Base-by-base conservation (phyloP, 1,140 invertebrate species). In the Arctopsyche grandis region DNA sequence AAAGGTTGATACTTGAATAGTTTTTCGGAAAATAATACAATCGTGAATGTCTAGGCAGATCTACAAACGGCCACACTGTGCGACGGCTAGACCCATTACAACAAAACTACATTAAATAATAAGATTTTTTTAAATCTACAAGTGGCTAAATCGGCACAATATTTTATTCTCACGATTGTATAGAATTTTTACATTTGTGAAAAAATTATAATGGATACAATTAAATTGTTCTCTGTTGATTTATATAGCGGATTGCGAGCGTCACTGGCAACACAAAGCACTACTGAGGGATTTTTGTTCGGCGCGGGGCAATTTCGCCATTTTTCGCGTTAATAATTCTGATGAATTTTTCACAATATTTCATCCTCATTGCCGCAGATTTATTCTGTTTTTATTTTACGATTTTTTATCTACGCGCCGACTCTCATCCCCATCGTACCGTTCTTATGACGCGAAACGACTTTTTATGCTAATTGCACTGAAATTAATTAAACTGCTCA, bases 291-390 rank as follows among this genome's bases (percentile, higher is more conserved):
- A 52, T 52, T 52, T 52, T 52, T 52, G 12, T 52, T 52, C 48
- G 7, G 29, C 29, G 29, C 29, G 3, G 29, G 29, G 29, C 48
- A 52, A 16, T 16, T 14, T 14, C 48, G 12, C 3, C 16, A 52
- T 52, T 52, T 1, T 52, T 52, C 48, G 16, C 10, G 12, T 14
- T 52, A 52, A 52, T 52, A 52, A 52, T 52, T 52, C 48, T 52
- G 48, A 52, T 16, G 48, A 52, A 52, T 52, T 52, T 52, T 52
- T 52, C 48, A 52, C 48, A 52, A 52, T 52, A 52, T 52, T 52
- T 52, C 48, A 52, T 52, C 48, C 16, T 52, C 16, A 52, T 52
- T 52, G 48, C 48, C 16, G 4, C 48, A 52, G 48, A 52, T 52
- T 52, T 52, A 52, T 52, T 52, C 12, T 52, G 48, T 52, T 52